Conservation (phyloP, 2,113 vertebrate genomes). For the Psilopsiagon aurifrons region DNA sequence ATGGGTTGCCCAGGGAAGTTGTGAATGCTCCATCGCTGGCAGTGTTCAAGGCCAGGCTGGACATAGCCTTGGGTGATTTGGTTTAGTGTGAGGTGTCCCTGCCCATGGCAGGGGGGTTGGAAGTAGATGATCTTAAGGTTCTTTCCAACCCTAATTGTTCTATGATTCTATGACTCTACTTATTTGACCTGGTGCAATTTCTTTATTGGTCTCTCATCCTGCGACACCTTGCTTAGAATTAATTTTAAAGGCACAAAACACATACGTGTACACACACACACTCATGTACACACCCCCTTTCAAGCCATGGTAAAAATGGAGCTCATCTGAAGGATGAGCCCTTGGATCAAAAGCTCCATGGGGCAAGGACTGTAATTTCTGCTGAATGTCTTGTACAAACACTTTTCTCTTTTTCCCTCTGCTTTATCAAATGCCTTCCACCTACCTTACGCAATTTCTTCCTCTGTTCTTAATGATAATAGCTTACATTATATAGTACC, state of each 20-base stretch:
- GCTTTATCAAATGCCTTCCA: slow-evolving; percentile 51
- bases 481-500: slow-evolving; percentile 54
- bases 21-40: too few species aligned
- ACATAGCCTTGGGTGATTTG: too few species aligned
- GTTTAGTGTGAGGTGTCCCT: too few species aligned
- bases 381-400: not conserved
- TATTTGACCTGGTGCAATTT: not conserved
- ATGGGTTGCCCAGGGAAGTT: too few species aligned
- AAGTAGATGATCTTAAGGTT: too few species aligned
- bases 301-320: not conserved
- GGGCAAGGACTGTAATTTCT: slow-evolving; percentile 6
- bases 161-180: too few species aligned
- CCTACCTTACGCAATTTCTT: slow-evolving; percentile 64
- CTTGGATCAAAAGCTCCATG: not conserved
- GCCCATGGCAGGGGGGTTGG: too few species aligned
- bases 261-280: not conserved
- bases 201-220: not conserved
- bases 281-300: not conserved
- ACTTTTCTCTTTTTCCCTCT: not conserved
- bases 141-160: too few species aligned
- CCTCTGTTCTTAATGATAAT: slow-evolving; percentile 59
- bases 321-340: not conserved
- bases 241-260: not conserved
- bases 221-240: not conserved
- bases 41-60: too few species aligned